Conservation (phyloP, 2,113 vertebrate species). For the Marmota monax region DNA sequence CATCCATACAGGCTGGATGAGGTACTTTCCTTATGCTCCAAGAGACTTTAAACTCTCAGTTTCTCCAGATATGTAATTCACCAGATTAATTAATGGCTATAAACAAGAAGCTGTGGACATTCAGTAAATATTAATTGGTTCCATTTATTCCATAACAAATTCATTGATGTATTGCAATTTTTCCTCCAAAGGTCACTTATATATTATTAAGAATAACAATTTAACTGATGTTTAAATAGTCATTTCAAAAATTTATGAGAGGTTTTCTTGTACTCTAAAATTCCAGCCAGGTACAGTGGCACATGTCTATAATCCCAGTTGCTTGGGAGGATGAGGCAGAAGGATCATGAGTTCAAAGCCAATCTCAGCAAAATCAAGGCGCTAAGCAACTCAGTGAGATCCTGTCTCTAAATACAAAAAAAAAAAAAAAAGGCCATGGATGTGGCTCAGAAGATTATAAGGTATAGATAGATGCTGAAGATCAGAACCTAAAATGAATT, state of each 20-base stretch:
- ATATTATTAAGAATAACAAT: neutral
- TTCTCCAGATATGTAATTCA: neutral
- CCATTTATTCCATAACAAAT: constrained; percentile 3
- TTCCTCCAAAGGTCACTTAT: neutral
- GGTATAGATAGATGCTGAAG: neutral
- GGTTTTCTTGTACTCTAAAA: neutral
- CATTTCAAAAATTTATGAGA: constrained; percentile 9
- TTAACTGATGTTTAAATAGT: neutral
- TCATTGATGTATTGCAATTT: neutral
- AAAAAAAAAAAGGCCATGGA: too few relatives aligned
- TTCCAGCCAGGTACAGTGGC: neutral
- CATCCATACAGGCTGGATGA: neutral
- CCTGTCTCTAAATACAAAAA: too few relatives aligned
- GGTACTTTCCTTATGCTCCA: neutral
- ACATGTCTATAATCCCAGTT: too few relatives aligned
- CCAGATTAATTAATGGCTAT: neutral
- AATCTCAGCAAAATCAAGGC: too few relatives aligned
- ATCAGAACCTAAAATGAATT: neutral
- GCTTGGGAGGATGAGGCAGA: too few relatives aligned
- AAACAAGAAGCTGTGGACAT: neutral
- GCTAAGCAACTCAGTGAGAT: too few relatives aligned
- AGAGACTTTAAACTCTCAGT: neutral
- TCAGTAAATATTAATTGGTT: neutral
- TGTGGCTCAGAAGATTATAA: too few relatives aligned
- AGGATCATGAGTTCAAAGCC: too few relatives aligned